A percentile compares a stretch with the other conserved stretches of the same genome.
phyloP scores from a whole-genome alignment of 2,797 vertebrate species.

The Masticophis lateralis region DNA sequence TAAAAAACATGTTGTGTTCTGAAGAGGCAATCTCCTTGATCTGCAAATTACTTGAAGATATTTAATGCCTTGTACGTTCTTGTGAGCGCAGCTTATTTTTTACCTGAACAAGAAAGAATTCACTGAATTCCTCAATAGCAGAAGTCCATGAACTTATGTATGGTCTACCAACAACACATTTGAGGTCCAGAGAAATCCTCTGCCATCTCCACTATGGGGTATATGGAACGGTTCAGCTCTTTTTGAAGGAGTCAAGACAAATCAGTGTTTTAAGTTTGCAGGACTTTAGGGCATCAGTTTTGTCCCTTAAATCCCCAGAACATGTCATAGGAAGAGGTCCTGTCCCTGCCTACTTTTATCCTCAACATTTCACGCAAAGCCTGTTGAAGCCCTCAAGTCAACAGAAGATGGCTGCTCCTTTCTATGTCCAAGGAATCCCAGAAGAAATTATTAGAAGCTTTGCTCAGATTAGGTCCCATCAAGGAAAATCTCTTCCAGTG shows the following conservation, averaged over 20 bases:
- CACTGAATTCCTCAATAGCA: not conserved
- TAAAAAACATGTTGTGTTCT: not conserved
- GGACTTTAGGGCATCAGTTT: not conserved
- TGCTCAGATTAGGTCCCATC: not conserved
- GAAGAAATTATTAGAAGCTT: not conserved
- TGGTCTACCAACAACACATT: not conserved
- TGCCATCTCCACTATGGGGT: not conserved
- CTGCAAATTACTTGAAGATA: not conserved
- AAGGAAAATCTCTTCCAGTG: not conserved
- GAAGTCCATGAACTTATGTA: not conserved
- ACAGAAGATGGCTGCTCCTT: not conserved
- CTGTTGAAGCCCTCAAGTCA: not conserved
- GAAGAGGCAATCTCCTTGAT: not conserved
- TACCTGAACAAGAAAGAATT: not conserved
- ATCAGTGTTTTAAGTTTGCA: not conserved
- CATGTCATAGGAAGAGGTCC: not conserved
- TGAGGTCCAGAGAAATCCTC: not conserved
- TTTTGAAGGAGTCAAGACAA: not conserved
- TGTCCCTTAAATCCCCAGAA: not conserved
- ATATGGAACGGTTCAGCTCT: not conserved
- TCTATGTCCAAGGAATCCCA: not conserved
- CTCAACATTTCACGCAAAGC: not conserved
- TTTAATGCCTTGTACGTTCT: not conserved
- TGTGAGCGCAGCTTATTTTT: not conserved
- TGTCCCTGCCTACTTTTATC: not conserved